phyloP scores from a whole-genome alignment of 2,888 invertebrate genomes.

The Phortica magna region DNA sequence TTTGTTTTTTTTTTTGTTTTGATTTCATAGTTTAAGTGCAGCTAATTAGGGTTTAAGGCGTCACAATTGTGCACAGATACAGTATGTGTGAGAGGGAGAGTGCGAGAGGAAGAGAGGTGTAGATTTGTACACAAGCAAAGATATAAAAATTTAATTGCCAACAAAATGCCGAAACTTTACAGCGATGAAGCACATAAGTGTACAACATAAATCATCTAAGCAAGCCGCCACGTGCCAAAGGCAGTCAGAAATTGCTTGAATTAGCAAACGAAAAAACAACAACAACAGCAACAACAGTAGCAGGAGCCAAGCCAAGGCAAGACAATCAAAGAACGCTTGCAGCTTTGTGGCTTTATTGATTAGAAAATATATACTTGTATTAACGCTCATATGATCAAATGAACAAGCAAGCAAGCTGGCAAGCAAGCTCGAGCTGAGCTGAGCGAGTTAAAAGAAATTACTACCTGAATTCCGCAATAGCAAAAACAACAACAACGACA shows the following conservation, averaged over 20 bases:
- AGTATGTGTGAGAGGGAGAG: background rate
- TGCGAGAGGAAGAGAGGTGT: background rate
- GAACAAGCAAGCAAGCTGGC: background rate
- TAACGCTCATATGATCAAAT: constrained; percentile 39
- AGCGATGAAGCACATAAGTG: background rate
- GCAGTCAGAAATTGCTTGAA: constrained; percentile 11
- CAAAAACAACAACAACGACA: constrained; percentile 39
- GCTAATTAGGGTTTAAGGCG: constrained; percentile 11
- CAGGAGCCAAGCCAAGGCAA: background rate
- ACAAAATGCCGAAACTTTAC: background rate
- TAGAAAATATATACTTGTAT: constrained; percentile 49
- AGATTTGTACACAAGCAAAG: background rate
- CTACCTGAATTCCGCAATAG: constrained; percentile 68
- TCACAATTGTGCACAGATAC: background rate
- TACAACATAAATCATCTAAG: constrained; percentile 19
- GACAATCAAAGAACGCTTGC: constrained; percentile 15
- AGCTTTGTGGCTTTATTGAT: constrained; percentile 51
- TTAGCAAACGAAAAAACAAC: constrained; percentile 7
- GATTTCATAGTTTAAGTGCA: background rate
- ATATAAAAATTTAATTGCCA: background rate
- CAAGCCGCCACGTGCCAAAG: constrained; percentile 25
- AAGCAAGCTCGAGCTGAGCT: background rate
- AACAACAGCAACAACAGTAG: background rate
- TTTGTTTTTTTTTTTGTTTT: background rate
- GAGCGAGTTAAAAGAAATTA: constrained; percentile 60